phyloP scores from a whole-genome alignment of 2,113 vertebrate species.

The Ursus arctos region DNA sequence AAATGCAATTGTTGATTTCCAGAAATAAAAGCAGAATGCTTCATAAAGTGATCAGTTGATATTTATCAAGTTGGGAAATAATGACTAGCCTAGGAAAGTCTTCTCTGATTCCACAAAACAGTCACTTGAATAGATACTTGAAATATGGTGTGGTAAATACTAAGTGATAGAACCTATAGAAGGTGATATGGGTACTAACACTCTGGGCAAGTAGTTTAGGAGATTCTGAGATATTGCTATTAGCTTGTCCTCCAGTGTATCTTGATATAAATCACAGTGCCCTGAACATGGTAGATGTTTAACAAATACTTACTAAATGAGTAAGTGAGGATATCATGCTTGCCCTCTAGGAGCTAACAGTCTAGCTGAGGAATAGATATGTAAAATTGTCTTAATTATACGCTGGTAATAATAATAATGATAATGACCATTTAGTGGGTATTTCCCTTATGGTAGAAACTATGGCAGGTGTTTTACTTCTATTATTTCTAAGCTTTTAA shows the following conservation, averaged over 20 bases:
- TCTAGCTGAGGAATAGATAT: not conserved
- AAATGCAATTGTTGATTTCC: not conserved
- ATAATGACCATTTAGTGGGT: not conserved
- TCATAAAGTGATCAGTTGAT: not conserved
- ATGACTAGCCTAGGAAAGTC: not conserved
- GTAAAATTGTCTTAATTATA: not conserved
- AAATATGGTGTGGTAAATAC: not conserved
- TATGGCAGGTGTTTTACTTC: not conserved
- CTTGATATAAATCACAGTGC: not conserved
- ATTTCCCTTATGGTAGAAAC: constrained; percentile 5
- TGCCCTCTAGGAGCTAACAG: not conserved
- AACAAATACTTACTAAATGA: not conserved
- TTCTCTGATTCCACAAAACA: not conserved
- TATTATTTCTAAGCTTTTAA: constrained; percentile 7
- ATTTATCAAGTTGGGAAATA: not conserved
- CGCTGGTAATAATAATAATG: not conserved
- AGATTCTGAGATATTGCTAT: not conserved
- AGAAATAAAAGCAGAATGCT: not conserved
- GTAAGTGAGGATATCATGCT: not conserved
- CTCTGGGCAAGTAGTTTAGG: not conserved
- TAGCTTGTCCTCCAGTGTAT: not conserved
- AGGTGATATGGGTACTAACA: not conserved
- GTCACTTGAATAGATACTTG: not conserved
- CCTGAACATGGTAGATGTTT: not conserved
- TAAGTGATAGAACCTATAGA: not conserved